Conservation (phyloP, 2,113 vertebrate genomes). For the Ophthalmolycus amberensis region DNA sequence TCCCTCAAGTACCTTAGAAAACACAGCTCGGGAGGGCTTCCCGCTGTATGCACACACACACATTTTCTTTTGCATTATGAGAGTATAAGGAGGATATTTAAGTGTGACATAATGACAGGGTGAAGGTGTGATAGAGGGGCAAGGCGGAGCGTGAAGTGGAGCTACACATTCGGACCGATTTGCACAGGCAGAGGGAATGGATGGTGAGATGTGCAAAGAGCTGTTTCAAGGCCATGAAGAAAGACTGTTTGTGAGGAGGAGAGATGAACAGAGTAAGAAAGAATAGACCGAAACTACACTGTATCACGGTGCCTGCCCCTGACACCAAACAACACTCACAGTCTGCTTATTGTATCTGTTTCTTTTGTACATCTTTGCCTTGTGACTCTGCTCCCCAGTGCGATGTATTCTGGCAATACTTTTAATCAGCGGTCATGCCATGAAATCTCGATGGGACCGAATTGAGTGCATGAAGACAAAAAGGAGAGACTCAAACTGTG, state of each 20-base stretch:
- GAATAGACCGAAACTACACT: neutral
- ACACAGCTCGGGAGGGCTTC: neutral
- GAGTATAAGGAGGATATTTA: slow-evolving; percentile 11
- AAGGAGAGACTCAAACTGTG: slow-evolving; percentile 26
- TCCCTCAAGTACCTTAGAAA: slow-evolving; percentile 1
- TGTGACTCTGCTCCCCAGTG: neutral
- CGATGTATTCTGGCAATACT: slow-evolving; percentile 18
- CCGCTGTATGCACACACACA: neutral
- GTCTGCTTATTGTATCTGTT: slow-evolving; percentile 2
- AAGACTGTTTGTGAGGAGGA: neutral
- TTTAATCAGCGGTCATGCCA: slow-evolving; percentile 29
- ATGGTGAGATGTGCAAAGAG: slow-evolving; percentile 18
- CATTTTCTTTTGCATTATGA: slow-evolving; percentile 21
- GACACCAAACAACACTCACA: slow-evolving; percentile 17
- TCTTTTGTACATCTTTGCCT: slow-evolving; percentile 11
- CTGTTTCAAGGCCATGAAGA: neutral
- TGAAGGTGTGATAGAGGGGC: slow-evolving; percentile 24
- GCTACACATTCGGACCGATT: slow-evolving; percentile 1
- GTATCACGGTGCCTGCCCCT: neutral
- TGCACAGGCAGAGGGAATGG: neutral
- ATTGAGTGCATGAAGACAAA: slow-evolving; percentile 36
- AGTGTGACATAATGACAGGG: slow-evolving; percentile 44
- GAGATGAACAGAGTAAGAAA: neutral
- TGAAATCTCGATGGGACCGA: slow-evolving; percentile 16
- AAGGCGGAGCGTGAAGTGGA: slow-evolving; percentile 17